Evolutionary conservation across 2,797 vertebrate species (phyloP), one percentile per base, ranked within the genome.

Genomic region (Coreius guichenoti): DNA sequence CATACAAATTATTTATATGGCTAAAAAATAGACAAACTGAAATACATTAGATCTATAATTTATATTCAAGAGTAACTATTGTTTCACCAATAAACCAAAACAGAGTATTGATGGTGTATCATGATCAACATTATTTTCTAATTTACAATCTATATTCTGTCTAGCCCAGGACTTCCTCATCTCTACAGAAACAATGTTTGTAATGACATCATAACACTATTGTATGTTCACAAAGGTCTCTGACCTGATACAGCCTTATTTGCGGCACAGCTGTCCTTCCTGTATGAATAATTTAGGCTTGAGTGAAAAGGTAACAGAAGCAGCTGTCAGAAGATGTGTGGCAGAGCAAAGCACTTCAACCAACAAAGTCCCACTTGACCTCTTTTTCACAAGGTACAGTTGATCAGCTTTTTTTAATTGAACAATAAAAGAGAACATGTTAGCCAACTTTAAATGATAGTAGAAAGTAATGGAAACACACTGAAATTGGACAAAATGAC

Each of bases 201-300:
- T 91, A 86, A 92, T 93, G 92, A 94, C 86, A 82, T 90, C 85
- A 89, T 90, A 89, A 92, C 75, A 90, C 87, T 90, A 65, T 65
- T 81, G 90, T 91, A 90, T 68, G 58, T 75, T 86, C 86, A 92
- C 92, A 94, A 90, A 72, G 89, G 83, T 78, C 68, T 43, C 72
- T 84, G 82, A 83, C 77, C 86, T 88, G 72, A 92, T 91, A 86
- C 90, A 84, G 84, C 29, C 69, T 88, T 58, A 76, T 90, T 87
- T 87, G 70, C 77, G 7, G 74, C 84, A 91, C 43, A 81, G 51
- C 85, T 70, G 77, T 75, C 85, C 89, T 91, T 91, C 89, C 86
- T 83, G 84, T 90, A 69, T 94, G 85, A 92, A 93, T 93, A 93
- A 93, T 93, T 87, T 84, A 93, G 73, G 13, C 69, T 61, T 33